Evolutionary conservation across 1,140 invertebrate species (phyloP).

Genomic region (Frieseomelitta varia): DNA sequence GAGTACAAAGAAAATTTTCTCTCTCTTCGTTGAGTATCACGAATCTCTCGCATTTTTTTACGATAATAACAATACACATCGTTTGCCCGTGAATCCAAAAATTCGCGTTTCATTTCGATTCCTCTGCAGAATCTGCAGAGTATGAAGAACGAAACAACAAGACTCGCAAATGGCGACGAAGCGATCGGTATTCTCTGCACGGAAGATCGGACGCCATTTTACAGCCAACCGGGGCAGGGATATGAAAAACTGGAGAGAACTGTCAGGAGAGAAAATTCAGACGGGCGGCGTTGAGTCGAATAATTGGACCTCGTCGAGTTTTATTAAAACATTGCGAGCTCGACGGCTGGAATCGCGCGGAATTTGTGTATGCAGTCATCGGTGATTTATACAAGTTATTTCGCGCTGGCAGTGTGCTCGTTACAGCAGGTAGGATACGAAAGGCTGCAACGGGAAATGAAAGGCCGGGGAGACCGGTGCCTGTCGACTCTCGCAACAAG

Average conservation of each 20-base stretch:
- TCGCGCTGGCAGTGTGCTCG: slow-evolving; percentile 55
- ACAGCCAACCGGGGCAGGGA: not conserved
- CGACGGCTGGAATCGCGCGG: slow-evolving; percentile 57
- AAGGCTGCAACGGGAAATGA: slow-evolving; percentile 53
- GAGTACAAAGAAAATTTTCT: too few species aligned
- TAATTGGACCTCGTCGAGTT: slow-evolving; percentile 66
- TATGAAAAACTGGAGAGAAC: not conserved
- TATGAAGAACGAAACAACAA: too few species aligned
- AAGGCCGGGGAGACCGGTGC: slow-evolving; percentile 17
- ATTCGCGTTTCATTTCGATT: too few species aligned
- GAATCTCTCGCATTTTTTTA: too few species aligned
- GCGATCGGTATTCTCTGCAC: not conserved
- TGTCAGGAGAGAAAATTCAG: slow-evolving; percentile 11
- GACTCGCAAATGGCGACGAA: too few species aligned
- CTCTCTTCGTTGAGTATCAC: too few species aligned
- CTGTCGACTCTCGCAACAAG: slow-evolving; percentile 30
- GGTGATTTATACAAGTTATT: slow-evolving; percentile 71
- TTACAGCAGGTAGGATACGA: slow-evolving; percentile 56
- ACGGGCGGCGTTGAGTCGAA: slow-evolving; percentile 58
- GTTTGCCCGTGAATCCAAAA: too few species aligned
- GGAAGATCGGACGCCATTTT: not conserved
- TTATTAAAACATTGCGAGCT: slow-evolving; percentile 69
- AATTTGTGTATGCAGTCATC: slow-evolving; percentile 70
- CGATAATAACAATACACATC: too few species aligned
- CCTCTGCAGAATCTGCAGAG: too few species aligned